Evolutionary conservation across 2,797 vertebrate genomes (phyloP).

Genomic region (Lutjanus campechanus): DNA sequence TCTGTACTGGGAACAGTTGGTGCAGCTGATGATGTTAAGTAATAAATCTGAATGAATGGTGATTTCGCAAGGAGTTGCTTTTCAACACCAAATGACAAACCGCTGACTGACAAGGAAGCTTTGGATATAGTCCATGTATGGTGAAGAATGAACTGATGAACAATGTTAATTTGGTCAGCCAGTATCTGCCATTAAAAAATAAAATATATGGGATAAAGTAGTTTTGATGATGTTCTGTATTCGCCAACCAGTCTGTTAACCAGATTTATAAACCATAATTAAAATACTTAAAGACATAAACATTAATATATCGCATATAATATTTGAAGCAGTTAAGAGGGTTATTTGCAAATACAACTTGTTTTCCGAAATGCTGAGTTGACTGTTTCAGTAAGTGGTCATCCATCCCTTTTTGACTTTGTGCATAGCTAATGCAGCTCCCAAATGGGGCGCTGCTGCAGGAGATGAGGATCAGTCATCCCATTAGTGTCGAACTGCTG

Average conservation of each 20-base stretch:
- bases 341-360: background rate
- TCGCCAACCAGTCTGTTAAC: background rate
- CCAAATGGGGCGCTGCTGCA: background rate
- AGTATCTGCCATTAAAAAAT: background rate
- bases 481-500: constrained; percentile 12
- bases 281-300: background rate
- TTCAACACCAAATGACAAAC: constrained; percentile 8
- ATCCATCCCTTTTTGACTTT: constrained; percentile 20
- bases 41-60: background rate
- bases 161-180: background rate
- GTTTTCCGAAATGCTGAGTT: constrained; percentile 1
- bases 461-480: constrained; percentile 1
- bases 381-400: constrained; percentile 22
- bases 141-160: background rate
- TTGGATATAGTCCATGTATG: background rate
- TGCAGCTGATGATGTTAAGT: constrained; percentile 25
- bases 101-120: background rate
- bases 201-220: background rate
- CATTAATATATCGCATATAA: background rate
- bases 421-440: constrained; percentile 24
- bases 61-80: background rate
- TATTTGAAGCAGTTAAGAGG: background rate
- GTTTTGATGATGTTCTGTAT: no score
- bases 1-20: constrained; percentile 17
- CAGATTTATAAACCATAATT: background rate